A percentile compares a stretch with the other conserved stretches of the same genome.
Evolutionary conservation across 2,113 vertebrate genomes (phyloP).

Genomic region (Bucco capensis): DNA sequence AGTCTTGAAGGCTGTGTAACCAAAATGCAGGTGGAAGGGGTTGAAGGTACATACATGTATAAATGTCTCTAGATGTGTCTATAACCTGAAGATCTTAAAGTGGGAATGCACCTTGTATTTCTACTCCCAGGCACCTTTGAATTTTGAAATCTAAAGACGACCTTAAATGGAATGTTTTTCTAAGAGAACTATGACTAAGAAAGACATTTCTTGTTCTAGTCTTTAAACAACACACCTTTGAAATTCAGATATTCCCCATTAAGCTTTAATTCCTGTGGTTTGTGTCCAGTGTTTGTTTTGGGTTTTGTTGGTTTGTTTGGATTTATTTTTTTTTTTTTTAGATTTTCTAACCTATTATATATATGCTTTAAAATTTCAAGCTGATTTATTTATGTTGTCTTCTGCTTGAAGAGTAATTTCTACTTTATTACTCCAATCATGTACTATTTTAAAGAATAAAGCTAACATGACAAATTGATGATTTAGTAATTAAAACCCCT

Average conservation of each 20-base stretch:
- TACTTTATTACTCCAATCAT: not conserved
- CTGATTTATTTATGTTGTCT: not conserved
- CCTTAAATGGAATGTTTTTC: not conserved
- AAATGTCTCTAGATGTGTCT: fast-evolving
- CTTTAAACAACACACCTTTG: not conserved
- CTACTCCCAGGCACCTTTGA: not conserved
- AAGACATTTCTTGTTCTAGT: not conserved
- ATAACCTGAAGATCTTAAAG: not conserved
- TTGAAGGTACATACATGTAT: fast-evolving
- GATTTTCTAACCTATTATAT: not conserved
- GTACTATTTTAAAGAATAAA: not conserved
- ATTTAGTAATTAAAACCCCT: not conserved
- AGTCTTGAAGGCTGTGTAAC: not conserved
- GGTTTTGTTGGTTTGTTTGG: not conserved
- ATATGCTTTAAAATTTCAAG: not conserved
- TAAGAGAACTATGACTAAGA: not conserved
- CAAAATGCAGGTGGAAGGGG: not conserved
- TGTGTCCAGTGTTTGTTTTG: not conserved
- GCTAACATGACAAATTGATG: not conserved
- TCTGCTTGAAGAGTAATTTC: not conserved
- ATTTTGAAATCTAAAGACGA: not conserved
- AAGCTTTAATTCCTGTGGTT: not conserved
- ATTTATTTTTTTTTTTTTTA: no score
- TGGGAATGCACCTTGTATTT: not conserved
- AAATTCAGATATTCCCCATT: not conserved